Base-by-base conservation (phyloP, 2,797 vertebrate genomes). In the Philypnodon macrostomus region DNA sequence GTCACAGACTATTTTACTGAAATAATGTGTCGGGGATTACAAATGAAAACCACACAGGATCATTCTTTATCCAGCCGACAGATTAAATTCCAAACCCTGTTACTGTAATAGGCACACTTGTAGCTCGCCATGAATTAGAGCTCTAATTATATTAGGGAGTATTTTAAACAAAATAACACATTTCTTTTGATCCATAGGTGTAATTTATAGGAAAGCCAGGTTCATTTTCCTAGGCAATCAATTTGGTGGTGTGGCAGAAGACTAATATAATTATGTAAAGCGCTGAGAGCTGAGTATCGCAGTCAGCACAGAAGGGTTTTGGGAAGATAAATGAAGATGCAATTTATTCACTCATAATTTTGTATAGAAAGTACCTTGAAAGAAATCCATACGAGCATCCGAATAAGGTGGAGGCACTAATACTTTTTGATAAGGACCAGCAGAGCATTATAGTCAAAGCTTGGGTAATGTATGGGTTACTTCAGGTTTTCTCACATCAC, bases 281-380 rank as follows among this genome's bases (percentile, higher is more conserved):
- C 88, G 90, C 84, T 78, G 88, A 92, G 92, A 92, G 92, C 89
- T 89, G 88, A 91, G 87, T 91, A 90, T 94, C 91, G 78, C 90
- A 90, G 88, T 93, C 90, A 93, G 90, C 93, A 92, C 90, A 91
- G 90, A 88, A 86, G 87, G 87, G 86, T 90, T 89, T 87, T 88
- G 84, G 84, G 89, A 98, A 97, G 95, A 99, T 96, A 96, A 98
- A 99, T 98, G 94, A 97, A 97, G 93, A 95, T 92, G 91, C 93
- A 94, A 93, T 97, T 97, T 94, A 97, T 96, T 96, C 94, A 92
- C 88, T 90, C 90, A 89, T 96, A 97, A 98, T 99, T 96, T 96
- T 90, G 92, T 91, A 91, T 88, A 87, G 88, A 93, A 92, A 91
- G 92, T 85, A 91, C 80, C 83, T 88, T 94, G 92, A 94, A 94